These are phyloP conservation scores for Entosphenus tridentatus DNA, from an alignment of 2,113 vertebrate species.

Conservation along the genomic window DNA sequence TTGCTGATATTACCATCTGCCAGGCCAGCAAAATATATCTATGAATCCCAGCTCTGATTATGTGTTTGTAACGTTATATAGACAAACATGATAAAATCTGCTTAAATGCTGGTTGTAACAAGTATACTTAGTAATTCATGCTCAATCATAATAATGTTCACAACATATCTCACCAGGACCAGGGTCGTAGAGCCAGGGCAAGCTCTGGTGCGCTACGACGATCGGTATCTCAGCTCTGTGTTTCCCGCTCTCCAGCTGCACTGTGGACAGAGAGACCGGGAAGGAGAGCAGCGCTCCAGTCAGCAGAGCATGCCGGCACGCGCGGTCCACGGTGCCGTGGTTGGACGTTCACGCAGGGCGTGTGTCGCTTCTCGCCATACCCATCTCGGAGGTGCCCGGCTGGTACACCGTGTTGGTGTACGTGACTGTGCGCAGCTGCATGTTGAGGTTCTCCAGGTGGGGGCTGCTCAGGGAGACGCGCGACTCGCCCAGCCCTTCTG, in stretches of 20 bases:
- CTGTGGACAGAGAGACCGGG: constrained; percentile 12
- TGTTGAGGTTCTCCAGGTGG: constrained; percentile 16
- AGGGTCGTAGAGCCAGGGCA: constrained; percentile 24
- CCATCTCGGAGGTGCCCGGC: constrained; percentile 17
- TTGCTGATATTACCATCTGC: constrained; percentile 16
- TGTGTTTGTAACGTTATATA: too few species aligned
- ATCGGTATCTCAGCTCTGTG: constrained; percentile 23
- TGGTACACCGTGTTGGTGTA: constrained; percentile 27
- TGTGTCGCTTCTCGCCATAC: constrained; percentile 12
- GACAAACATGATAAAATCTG: too few species aligned
- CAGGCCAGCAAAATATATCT: too few species aligned
- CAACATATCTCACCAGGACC: constrained; percentile 12
- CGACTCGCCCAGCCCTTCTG: constrained; percentile 17
- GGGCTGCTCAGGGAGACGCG: constrained; percentile 16
- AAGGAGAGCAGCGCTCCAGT: constrained; percentile 9
- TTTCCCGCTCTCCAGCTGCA: constrained; percentile 15
- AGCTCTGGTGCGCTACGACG: constrained; percentile 15
- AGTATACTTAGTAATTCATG: too few species aligned
- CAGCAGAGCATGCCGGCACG: background rate
- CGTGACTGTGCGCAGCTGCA: constrained; percentile 18
- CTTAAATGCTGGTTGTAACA: too few species aligned
- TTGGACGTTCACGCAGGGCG: too few species aligned
- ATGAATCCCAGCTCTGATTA: too few species aligned
- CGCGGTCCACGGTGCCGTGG: too few species aligned
- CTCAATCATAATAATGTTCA: too few species aligned